Percentiles rank a stretch among this genome's conserved stretches.
phyloP scores from a whole-genome alignment of 2,113 vertebrate species.

The Pachypanchax playfairii region DNA sequence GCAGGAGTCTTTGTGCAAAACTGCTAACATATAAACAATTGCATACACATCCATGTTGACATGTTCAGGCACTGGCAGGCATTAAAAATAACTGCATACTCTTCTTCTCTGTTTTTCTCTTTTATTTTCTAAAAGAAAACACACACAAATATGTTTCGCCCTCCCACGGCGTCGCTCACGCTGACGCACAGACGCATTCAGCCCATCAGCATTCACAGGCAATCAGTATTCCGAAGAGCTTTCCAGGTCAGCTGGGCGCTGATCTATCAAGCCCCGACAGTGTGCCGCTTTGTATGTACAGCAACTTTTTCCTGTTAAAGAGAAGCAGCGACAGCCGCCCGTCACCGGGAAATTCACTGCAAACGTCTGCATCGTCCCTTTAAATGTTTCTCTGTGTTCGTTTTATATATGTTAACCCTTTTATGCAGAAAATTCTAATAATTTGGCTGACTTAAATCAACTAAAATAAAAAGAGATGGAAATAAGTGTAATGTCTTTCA shows the following conservation, averaged over 20 bases:
- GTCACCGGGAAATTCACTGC: conserved; percentile 48
- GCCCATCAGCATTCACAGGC: conserved; percentile 53
- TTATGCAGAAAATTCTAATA: neutral
- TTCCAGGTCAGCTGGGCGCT: conserved; percentile 68
- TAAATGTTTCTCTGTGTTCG: conserved; percentile 6
- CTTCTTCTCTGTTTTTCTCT: conserved; percentile 15
- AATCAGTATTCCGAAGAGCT: conserved; percentile 66
- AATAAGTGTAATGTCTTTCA: neutral
- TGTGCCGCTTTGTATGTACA: conserved; percentile 67
- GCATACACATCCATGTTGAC: conserved; percentile 30
- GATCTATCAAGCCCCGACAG: conserved; percentile 71
- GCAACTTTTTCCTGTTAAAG: conserved; percentile 65
- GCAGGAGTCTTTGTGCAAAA: conserved; percentile 39
- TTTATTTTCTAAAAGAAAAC: neutral
- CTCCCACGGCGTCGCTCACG: conserved; percentile 10
- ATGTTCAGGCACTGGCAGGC: neutral
- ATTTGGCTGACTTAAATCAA: neutral
- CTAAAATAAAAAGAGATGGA: neutral
- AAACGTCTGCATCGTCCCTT: conserved; percentile 13
- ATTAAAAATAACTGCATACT: conserved; percentile 26
- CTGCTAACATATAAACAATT: conserved; percentile 16
- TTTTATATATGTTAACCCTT: neutral
- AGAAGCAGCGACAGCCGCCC: conserved; percentile 39
- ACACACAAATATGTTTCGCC: conserved; percentile 12
- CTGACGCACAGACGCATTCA: conserved; percentile 13